Percentiles rank a stretch among this genome's conserved stretches.
Evolutionary conservation across 1,140 invertebrate genomes (phyloP).

Genomic region (Hormaphis cornu): DNA sequence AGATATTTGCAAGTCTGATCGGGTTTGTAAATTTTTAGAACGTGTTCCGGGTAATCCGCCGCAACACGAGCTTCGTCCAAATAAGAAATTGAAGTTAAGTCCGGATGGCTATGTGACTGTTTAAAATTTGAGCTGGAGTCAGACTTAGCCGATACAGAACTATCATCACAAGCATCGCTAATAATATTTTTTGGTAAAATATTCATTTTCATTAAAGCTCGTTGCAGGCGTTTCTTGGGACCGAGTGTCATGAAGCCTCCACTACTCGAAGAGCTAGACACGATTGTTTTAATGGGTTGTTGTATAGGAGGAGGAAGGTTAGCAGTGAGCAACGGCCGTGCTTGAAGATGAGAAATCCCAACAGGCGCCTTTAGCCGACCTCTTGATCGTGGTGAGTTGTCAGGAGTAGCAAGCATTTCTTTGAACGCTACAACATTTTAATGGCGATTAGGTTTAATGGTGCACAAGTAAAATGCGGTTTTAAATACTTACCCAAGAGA

Average conservation of each 20-base stretch:
- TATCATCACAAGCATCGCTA: constrained; percentile 36
- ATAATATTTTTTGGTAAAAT: constrained; percentile 70
- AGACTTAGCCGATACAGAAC: constrained; percentile 35
- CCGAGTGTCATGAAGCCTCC: constrained; percentile 80
- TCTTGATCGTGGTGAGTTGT: constrained; percentile 62
- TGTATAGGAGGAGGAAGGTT: constrained; percentile 41
- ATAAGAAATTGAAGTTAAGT: constrained; percentile 71
- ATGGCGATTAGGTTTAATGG: not conserved
- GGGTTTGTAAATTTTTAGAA: constrained; percentile 89
- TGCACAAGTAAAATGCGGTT: not conserved
- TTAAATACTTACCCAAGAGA: constrained; percentile 53
- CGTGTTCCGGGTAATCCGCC: constrained; percentile 89
- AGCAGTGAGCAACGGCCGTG: constrained; percentile 47
- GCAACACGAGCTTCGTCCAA: constrained; percentile 54
- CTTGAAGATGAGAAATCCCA: constrained; percentile 53
- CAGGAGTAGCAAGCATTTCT: constrained; percentile 78
- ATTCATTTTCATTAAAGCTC: constrained; percentile 84
- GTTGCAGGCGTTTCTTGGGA: constrained; percentile 71
- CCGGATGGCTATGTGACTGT: constrained; percentile 84
- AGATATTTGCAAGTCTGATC: constrained; percentile 98
- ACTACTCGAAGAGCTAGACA: constrained; percentile 47
- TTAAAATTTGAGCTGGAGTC: constrained; percentile 47
- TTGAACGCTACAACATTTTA: constrained; percentile 50
- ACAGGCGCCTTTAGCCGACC: constrained; percentile 45
- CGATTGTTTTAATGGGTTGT: constrained; percentile 45